A percentile compares a stretch with the other conserved stretches of the same genome.
These are phyloP conservation scores for Bradysia coprophila DNA, from an alignment of 1,140 invertebrate genomes.

Conservation along the genomic window DNA sequence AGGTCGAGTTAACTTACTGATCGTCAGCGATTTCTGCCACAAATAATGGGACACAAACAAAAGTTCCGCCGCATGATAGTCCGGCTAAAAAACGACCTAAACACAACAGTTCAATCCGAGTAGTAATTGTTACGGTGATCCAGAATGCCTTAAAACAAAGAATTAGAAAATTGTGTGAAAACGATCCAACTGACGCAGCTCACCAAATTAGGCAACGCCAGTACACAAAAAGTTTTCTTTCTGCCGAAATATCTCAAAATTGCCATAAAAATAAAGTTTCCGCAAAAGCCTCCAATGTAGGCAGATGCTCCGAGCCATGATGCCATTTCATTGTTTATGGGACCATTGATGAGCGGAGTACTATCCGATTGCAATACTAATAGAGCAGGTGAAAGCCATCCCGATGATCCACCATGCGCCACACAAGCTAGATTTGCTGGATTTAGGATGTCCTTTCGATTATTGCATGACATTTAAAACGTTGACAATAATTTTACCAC, in stretches of 20 bases:
- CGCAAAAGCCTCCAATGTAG: not conserved
- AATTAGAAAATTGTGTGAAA: no score
- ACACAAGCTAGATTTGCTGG: constrained; percentile 13
- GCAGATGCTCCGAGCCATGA: constrained; percentile 21
- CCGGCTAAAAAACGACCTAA: constrained; percentile 32
- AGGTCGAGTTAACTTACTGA: not conserved
- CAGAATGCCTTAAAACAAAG: no score
- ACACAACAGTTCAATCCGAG: not conserved
- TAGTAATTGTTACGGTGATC: not conserved
- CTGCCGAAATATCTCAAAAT: not conserved
- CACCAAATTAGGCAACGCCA: not conserved
- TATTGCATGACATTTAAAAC: no score
- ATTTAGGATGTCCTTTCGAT: no score
- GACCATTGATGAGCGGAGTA: constrained; percentile 11
- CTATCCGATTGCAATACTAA: constrained; percentile 22
- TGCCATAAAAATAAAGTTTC: not conserved
- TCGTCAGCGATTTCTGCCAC: constrained; percentile 37
- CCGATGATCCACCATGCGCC: constrained; percentile 15
- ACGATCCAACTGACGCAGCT: no score
- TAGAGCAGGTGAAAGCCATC: constrained; percentile 31
- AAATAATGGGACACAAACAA: constrained; percentile 29
- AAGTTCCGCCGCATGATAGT: constrained; percentile 8
- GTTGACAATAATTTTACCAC: no score
- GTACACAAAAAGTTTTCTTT: not conserved
- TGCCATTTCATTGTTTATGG: constrained; percentile 11